Conservation (phyloP, 64 coral and sea anemone species). For the Anthopleura sola region DNA sequence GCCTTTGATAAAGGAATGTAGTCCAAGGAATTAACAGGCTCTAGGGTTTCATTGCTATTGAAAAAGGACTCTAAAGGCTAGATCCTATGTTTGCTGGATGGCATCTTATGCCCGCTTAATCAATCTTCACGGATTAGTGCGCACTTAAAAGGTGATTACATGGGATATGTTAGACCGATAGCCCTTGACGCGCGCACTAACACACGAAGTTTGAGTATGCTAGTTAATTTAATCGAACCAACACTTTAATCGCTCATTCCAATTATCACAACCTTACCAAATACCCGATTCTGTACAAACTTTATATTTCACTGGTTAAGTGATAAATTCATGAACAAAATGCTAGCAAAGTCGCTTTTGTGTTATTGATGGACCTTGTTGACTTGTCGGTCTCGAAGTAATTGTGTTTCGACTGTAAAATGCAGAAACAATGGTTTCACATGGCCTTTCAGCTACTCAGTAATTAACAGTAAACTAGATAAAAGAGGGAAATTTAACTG, state of each 20-base stretch:
- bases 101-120: slow-evolving; percentile 21
- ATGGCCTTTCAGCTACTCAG: slow-evolving; percentile 7
- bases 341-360: slow-evolving; percentile 15
- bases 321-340: not conserved
- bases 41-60: slow-evolving; percentile 38
- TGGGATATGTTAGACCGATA: slow-evolving; percentile 17
- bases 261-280: slow-evolving; percentile 12
- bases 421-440: slow-evolving; percentile 18
- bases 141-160: slow-evolving; percentile 39
- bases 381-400: slow-evolving; percentile 27
- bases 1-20: slow-evolving; percentile 24
- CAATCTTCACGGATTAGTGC: slow-evolving; percentile 24
- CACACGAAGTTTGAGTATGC: not conserved
- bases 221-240: not conserved
- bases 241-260: not conserved
- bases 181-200: not conserved
- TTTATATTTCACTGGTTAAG: slow-evolving; percentile 2
- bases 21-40: slow-evolving; percentile 22
- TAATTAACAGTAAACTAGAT: slow-evolving; percentile 30
- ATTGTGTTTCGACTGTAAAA: slow-evolving; percentile 20
- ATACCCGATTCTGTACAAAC: not conserved
- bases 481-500: slow-evolving; percentile 9
- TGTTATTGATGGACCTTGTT: slow-evolving; percentile 2
- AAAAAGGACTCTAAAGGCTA: not conserved
- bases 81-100: slow-evolving; percentile 21